Percentiles rank a stretch among this genome's conserved stretches.
Conservation (phyloP, 1,140 invertebrate genomes). For the Hyphantria cunea region DNA sequence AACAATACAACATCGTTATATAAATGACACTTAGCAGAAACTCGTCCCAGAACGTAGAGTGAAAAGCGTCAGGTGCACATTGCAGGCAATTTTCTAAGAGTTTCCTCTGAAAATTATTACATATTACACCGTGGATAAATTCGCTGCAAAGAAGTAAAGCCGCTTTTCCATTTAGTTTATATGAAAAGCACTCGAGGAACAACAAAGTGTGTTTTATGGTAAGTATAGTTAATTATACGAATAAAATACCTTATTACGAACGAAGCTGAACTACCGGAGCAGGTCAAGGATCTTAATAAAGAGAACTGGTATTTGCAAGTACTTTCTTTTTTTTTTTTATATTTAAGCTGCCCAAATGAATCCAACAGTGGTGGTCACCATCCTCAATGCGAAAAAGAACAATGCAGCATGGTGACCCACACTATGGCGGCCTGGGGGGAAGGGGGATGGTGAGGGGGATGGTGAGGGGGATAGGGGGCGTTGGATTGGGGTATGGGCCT, state of each 20-base stretch:
- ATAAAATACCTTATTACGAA: not conserved
- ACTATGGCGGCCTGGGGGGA: too few species aligned
- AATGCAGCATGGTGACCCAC: too few species aligned
- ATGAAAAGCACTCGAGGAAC: constrained; percentile 1
- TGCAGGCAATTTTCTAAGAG: constrained; percentile 32
- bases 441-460: too few species aligned
- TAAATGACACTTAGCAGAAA: too few species aligned
- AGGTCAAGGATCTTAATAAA: too few species aligned
- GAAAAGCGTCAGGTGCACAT: constrained; percentile 25
- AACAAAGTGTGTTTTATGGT: not conserved
- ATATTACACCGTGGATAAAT: constrained; percentile 23
- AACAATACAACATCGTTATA: constrained; percentile 1
- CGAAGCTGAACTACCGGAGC: not conserved
- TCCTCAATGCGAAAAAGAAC: too few species aligned
- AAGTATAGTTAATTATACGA: not conserved
- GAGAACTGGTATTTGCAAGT: not conserved
- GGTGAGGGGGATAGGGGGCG: too few species aligned
- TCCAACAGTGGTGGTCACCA: too few species aligned
- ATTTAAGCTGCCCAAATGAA: too few species aligned
- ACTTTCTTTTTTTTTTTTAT: too few species aligned
- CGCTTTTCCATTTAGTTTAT: constrained; percentile 2
- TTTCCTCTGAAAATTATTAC: constrained; percentile 20
- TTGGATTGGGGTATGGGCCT: too few species aligned
- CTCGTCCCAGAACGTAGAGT: not conserved
- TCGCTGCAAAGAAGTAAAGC: constrained; percentile 6